Base-by-base conservation (phyloP, 2,113 vertebrate species). In the Amia ocellicauda region DNA sequence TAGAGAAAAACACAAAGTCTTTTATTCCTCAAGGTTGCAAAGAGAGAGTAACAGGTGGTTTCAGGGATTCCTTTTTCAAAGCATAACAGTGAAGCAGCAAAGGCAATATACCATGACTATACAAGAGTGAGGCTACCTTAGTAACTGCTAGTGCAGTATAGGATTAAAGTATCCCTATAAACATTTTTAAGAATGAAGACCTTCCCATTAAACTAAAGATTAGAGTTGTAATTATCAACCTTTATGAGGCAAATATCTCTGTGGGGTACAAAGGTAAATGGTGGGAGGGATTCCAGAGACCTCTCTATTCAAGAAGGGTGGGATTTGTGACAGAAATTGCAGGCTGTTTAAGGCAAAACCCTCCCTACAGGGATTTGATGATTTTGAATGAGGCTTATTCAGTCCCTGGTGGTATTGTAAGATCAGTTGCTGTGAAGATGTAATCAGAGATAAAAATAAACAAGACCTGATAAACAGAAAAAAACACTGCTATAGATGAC, bases 351-450 rank as follows among this genome's bases (percentile, higher is more conserved):
- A 20, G 63, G 24, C 26, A 19, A 26, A 43, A 20, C 26, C 54
- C 42, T 42, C 41, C 54, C 47, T 16, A 26, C 26, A 29, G 63
- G 53, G 22, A 14, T 65, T 58, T 31, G 27, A 49, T 23, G 55
- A 19, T 45, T 28, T 20, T 57, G 23, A 49, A 58, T 43, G 55
- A 55, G 42, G 43, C 43, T 58, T 49, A 65, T 65, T 50, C 43
- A 49, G 43, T 43, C 43, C 41, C 42, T 23, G 62, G 27, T 20
- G 42, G 43, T n/a, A 41, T 47, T 29, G 53, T 41, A 47, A 49
- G 45, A 16, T 54, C 42, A 29, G 55, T 43, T 49, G 43, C 29
- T 13, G 43, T 29, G 55, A 65, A 49, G 53, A 58, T 49, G 54
- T 40, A 64, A 65, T 57, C 27, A 36, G 14, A 28, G 40, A 58